Evolutionary conservation across 2,888 invertebrate genomes (phyloP).

Genomic region (Drosophila silvestris): DNA sequence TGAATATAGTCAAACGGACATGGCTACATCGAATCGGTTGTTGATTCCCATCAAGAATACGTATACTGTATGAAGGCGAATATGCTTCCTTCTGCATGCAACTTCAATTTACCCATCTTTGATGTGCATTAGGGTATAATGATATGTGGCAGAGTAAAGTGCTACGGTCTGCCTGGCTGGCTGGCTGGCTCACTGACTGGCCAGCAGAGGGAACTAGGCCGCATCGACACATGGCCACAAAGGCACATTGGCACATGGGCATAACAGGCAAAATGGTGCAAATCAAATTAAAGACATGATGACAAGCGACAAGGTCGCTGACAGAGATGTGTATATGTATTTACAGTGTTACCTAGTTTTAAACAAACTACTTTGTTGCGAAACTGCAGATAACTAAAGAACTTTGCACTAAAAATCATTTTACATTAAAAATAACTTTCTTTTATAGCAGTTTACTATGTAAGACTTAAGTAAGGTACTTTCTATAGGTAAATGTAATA

Average conservation of each 20-base stretch:
- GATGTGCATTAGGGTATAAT: conserved; percentile 21
- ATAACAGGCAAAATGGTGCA: conserved; percentile 80
- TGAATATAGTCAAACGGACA: not conserved
- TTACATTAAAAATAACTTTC: not conserved
- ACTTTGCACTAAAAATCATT: not conserved
- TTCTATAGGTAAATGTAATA: not conserved
- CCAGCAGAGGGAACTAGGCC: conserved; percentile 22
- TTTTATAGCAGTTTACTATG: not conserved
- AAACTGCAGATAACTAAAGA: not conserved
- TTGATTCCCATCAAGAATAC: not conserved
- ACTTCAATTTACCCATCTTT: not conserved
- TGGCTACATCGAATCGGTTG: not conserved
- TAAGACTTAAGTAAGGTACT: not conserved
- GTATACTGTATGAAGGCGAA: not conserved
- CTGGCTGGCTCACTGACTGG: conserved; percentile 3
- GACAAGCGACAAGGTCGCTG: conserved; percentile 66
- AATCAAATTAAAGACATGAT: conserved; percentile 81
- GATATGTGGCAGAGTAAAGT: conserved; percentile 28
- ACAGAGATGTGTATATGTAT: conserved; percentile 4
- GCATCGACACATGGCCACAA: conserved; percentile 22
- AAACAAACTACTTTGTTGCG: not conserved
- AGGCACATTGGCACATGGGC: conserved; percentile 23
- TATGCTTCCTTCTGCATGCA: not conserved
- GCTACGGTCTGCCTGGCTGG: conserved; percentile 1
- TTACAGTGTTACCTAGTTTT: not conserved